A percentile compares a stretch with the other conserved stretches of the same genome.
Evolutionary conservation across 2,888 invertebrate species (phyloP).

Genomic region (Portevinia maculata): DNA sequence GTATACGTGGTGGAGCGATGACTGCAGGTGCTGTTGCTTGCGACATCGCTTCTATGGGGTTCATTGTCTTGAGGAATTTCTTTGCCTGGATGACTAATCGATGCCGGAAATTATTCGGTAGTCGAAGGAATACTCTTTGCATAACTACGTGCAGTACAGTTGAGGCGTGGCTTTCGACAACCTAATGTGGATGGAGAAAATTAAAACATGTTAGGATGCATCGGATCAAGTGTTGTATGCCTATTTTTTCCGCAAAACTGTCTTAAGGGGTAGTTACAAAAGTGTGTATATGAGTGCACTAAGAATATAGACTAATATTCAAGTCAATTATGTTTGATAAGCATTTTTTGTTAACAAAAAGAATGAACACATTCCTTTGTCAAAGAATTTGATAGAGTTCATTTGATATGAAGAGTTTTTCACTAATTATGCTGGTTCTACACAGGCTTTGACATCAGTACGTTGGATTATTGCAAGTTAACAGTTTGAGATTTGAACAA

Average conservation of each 20-base stretch:
- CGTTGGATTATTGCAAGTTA: too few relatives aligned
- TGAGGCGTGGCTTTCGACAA: slow-evolving; percentile 41
- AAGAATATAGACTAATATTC: too few relatives aligned
- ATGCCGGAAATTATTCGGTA: slow-evolving; percentile 53
- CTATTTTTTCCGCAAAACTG: slow-evolving; percentile 42
- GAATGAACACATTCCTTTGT: too few relatives aligned
- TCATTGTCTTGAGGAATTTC: slow-evolving; percentile 52
- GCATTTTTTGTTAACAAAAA: not conserved
- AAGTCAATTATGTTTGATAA: too few relatives aligned
- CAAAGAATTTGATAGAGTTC: too few relatives aligned
- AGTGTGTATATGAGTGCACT: too few relatives aligned
- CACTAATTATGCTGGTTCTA: too few relatives aligned
- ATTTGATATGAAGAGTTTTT: too few relatives aligned
- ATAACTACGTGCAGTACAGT: slow-evolving; percentile 49
- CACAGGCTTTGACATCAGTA: too few relatives aligned
- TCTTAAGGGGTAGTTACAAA: slow-evolving; percentile 4
- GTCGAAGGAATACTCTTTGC: slow-evolving; percentile 57
- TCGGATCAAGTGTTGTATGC: slow-evolving; percentile 35
- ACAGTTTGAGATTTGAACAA: too few relatives aligned
- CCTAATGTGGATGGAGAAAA: slow-evolving; percentile 68
- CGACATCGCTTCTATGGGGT: slow-evolving; percentile 7
- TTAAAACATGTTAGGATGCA: slow-evolving; percentile 59
- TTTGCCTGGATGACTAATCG: slow-evolving; percentile 50
- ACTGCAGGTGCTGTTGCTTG: not conserved
- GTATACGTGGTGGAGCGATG: slow-evolving; percentile 73